These are phyloP conservation scores for Metallyticus violacea DNA, from an alignment of 2,888 invertebrate species.

Conservation along the genomic window DNA sequence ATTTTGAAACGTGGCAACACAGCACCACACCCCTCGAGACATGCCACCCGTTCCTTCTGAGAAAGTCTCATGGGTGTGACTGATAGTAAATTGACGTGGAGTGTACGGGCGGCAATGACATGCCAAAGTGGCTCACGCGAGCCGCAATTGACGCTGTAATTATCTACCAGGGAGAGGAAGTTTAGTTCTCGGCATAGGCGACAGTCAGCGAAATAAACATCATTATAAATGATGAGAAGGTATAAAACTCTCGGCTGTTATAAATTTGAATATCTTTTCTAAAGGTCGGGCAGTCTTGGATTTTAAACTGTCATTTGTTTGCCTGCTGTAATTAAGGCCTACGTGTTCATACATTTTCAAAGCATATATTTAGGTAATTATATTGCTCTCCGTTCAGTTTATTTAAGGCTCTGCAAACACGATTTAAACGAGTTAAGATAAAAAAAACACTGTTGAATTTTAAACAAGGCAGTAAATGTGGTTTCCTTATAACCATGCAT, in stretches of 20 bases:
- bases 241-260: background rate
- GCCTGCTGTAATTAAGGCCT: background rate
- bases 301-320: no score
- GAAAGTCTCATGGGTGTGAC: slow-evolving; percentile 25
- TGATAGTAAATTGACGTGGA: slow-evolving; percentile 15
- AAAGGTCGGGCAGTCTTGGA: background rate
- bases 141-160: background rate
- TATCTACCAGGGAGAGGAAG: background rate
- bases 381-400: background rate
- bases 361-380: background rate
- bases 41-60: slow-evolving; percentile 7
- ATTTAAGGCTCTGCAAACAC: no score
- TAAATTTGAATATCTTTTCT: no score
- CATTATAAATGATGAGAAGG: background rate
- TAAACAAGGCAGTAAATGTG: background rate
- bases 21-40: background rate
- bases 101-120: background rate
- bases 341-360: background rate
- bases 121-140: background rate
- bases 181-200: background rate
- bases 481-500: background rate
- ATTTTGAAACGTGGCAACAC: background rate
- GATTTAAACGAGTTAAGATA: no score
- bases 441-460: background rate
- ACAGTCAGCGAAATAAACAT: background rate